These are phyloP conservation scores for Corbicula japonica DNA, from an alignment of 2,888 invertebrate genomes.

Conservation along the genomic window DNA sequence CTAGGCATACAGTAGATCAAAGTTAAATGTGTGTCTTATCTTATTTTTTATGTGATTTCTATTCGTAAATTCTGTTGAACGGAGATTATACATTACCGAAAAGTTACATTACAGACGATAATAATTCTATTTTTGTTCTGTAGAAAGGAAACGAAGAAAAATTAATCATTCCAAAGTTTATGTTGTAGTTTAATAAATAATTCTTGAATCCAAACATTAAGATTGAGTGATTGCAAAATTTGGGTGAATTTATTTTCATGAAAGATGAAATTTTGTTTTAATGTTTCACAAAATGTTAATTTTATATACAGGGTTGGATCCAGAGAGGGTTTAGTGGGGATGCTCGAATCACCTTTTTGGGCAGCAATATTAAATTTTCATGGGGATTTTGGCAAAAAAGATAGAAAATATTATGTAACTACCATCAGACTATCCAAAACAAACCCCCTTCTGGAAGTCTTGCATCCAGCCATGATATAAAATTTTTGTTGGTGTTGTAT, in stretches of 20 bases:
- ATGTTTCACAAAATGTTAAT: too few relatives aligned
- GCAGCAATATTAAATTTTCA: too few relatives aligned
- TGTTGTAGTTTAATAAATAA: slow-evolving; percentile 13
- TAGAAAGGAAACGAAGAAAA: not conserved
- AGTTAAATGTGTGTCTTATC: slow-evolving; percentile 23
- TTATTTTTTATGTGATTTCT: not conserved
- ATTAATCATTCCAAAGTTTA: slow-evolving; percentile 17
- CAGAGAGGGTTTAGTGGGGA: too few relatives aligned
- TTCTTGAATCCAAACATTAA: slow-evolving; percentile 8
- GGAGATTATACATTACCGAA: slow-evolving; percentile 27
- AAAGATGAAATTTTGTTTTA: too few relatives aligned
- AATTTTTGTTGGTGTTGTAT: too few relatives aligned
- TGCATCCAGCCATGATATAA: too few relatives aligned
- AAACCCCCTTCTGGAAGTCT: too few relatives aligned
- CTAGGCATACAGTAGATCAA: slow-evolving; percentile 35
- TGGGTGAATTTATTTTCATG: not conserved
- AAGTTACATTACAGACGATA: slow-evolving; percentile 32
- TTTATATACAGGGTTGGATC: too few relatives aligned
- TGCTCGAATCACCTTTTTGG: too few relatives aligned
- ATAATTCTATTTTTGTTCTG: slow-evolving; percentile 25
- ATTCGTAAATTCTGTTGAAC: slow-evolving; percentile 31
- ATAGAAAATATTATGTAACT: too few relatives aligned
- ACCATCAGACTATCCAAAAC: too few relatives aligned
- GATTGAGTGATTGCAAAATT: slow-evolving; percentile 10
- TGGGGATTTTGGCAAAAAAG: too few relatives aligned